phyloP scores from a whole-genome alignment of 2,113 vertebrate species.

The Myotis lucifugus region DNA sequence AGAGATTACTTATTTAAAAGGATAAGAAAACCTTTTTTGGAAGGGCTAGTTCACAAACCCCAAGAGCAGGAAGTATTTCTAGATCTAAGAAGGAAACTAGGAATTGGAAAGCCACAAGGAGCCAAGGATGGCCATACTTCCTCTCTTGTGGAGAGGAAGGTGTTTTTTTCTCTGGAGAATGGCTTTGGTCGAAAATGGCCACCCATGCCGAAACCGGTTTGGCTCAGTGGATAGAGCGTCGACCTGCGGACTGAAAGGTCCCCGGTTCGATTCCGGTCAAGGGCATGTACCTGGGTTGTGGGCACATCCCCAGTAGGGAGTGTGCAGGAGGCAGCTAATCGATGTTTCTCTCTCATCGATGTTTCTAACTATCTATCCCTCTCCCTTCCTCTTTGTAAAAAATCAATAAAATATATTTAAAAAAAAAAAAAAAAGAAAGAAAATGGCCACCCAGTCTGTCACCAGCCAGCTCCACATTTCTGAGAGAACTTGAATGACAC shows the following conservation, averaged over 20 bases:
- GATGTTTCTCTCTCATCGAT: too few relatives aligned
- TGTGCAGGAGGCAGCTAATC: too few relatives aligned
- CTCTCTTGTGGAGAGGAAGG: neutral
- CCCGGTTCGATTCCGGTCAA: too few relatives aligned
- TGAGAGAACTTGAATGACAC: neutral
- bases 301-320: too few relatives aligned
- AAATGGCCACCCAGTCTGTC: neutral
- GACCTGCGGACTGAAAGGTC: too few relatives aligned
- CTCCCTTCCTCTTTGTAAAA: too few relatives aligned
- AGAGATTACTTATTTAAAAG: neutral
- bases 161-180: neutral
- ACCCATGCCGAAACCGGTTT: too few relatives aligned
- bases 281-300: too few relatives aligned
- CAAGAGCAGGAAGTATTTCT: neutral
- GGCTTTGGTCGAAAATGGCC: conserved; percentile 13
- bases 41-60: neutral
- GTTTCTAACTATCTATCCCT: too few relatives aligned
- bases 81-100: neutral
- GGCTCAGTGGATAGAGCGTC: too few relatives aligned
- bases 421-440: too few relatives aligned
- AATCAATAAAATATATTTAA: too few relatives aligned
- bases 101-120: neutral
- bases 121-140: neutral
- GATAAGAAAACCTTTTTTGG: neutral
- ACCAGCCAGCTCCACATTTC: neutral